Evolutionary conservation across 2,888 invertebrate species (phyloP).

Genomic region (Selenia dentaria): DNA sequence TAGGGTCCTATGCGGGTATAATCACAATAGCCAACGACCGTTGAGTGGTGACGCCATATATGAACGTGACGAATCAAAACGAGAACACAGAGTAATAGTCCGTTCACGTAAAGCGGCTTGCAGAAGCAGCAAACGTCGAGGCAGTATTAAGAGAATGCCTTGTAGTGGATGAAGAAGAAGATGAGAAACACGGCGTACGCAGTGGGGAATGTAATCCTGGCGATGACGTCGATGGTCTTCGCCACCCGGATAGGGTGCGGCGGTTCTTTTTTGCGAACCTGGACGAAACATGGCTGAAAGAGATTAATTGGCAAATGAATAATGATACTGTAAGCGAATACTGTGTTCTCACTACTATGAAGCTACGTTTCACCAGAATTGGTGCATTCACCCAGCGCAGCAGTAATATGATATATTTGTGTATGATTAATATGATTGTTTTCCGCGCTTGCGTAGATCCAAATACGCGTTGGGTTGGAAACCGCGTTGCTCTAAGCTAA

Average conservation of each 20-base stretch:
- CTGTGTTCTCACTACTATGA: slow-evolving; percentile 40
- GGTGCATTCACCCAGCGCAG: not conserved
- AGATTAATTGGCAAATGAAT: slow-evolving; percentile 75
- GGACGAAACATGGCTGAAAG: slow-evolving; percentile 91
- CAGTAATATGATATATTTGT: too few relatives aligned
- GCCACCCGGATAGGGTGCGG: slow-evolving; percentile 97
- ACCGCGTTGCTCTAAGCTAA: too few relatives aligned
- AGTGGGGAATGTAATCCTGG: slow-evolving; percentile 96
- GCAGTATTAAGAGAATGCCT: slow-evolving; percentile 90
- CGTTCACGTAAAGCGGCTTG: slow-evolving; percentile 61
- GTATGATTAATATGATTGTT: too few relatives aligned
- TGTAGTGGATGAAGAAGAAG: slow-evolving; percentile 98
- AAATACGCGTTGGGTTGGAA: too few relatives aligned
- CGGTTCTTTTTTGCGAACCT: slow-evolving; percentile 96
- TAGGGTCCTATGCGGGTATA: slow-evolving; percentile 56
- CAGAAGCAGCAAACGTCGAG: slow-evolving; percentile 47
- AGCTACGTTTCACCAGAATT: slow-evolving; percentile 17
- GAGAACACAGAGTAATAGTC: slow-evolving; percentile 57
- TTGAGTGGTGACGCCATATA: slow-evolving; percentile 54
- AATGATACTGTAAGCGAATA: slow-evolving; percentile 60
- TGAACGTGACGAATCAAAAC: slow-evolving; percentile 55
- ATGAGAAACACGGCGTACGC: slow-evolving; percentile 97
- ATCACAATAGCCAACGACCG: slow-evolving; percentile 63
- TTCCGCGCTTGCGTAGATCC: too few relatives aligned
- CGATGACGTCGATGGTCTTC: slow-evolving; percentile 97